Evolutionary conservation across 2,113 vertebrate genomes (phyloP).

Genomic region (Rhea pennata): DNA sequence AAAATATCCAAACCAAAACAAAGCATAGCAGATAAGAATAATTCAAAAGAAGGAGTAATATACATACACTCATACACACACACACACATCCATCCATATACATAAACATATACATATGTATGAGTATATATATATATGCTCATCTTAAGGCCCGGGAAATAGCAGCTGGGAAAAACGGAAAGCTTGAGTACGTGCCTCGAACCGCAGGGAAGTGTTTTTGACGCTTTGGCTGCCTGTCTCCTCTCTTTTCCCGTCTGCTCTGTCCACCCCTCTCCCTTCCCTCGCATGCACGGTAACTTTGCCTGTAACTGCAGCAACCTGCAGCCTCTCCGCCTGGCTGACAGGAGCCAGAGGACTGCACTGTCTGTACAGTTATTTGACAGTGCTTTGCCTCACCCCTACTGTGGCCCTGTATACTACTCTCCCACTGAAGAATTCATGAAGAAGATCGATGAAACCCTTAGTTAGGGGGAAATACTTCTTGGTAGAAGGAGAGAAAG

Average conservation of each 20-base stretch:
- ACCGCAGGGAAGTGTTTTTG: background rate
- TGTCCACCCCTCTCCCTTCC: accelerated
- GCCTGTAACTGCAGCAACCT: background rate
- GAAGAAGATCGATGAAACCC: background rate
- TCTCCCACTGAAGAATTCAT: background rate
- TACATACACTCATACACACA: background rate
- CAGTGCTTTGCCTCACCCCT: background rate
- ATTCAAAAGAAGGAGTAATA: background rate
- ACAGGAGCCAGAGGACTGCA: background rate
- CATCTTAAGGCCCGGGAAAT: background rate
- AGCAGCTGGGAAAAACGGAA: background rate
- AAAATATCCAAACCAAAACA: too few species aligned
- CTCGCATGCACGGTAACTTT: too few species aligned
- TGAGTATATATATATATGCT: background rate
- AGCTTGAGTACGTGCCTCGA: background rate
- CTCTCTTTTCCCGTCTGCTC: background rate
- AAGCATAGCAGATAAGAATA: background rate
- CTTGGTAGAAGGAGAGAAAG: background rate
- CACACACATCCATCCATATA: background rate
- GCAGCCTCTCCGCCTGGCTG: background rate
- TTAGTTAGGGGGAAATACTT: background rate
- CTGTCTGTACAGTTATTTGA: background rate
- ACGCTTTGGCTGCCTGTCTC: background rate
- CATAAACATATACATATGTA: background rate
- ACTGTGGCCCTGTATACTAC: accelerated